Base-by-base conservation (phyloP, 1,140 invertebrate genomes). In the Drosophila rhopaloa region DNA sequence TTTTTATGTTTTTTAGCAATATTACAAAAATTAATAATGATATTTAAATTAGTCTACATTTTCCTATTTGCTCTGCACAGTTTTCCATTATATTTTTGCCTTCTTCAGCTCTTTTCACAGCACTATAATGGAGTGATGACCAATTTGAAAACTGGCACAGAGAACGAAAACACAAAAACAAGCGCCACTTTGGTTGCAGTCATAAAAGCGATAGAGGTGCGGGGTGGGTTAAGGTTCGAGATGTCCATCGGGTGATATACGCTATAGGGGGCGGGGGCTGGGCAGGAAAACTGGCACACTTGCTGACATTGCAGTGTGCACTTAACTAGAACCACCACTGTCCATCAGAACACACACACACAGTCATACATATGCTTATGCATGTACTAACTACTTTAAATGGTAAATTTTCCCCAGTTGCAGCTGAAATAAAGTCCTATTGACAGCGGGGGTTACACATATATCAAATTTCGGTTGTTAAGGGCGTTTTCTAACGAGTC, bases 381-480 rank as follows among this genome's bases (percentile, higher is more conserved):
- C 62, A 35, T 55, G 55, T 13, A 16, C 29, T 43, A 38, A 29
- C 38, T 60, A 63, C 48, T 56, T n/a, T 35, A 70, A 70, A 48
- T 35, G 67, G 63, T 70, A 8, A 48, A 44, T 71, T 71, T 70
- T 54, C 47, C 71, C 24, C 24, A 11, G 57, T 61, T 76, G 73
- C 61, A 57, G 61, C 72, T 74, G 68, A 47, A 16, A 35, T 41
- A 13, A 55, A 40, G 35, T 40, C 53, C 37, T 74, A 65, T 56
- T 65, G 70, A 41, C 47, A 51, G 51, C 71, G 54, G 53, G 71
- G 38, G 71, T 54, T 48, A 16, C 37, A 47, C 47, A 41, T 38
- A 70, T 76, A 76, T 76, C 54, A 66, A 70, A 76, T 80, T 80
- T 85, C 61, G 79, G 83, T 86, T 86, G 83, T 79, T 81, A 88